Base-by-base conservation (phyloP, 2,888 invertebrate genomes). In the Latrodectus hesperus region DNA sequence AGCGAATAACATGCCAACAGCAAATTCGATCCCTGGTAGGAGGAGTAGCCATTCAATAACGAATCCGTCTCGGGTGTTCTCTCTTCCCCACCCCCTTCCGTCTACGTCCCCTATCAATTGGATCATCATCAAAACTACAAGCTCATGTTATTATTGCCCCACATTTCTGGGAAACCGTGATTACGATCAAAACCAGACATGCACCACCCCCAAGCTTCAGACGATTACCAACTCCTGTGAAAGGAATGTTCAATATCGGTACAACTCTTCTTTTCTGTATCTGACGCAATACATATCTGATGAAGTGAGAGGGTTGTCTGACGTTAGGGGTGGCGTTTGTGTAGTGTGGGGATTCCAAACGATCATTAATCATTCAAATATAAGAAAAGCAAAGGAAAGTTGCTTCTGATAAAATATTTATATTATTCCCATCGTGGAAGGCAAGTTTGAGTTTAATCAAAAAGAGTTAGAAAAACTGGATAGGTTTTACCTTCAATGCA, bases 291-390 rank as follows among this genome's bases (percentile, higher is more conserved):
- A 80, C 71, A 80, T 80, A 80, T 80, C 80, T 80, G 80, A 80
- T 72, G 72, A 60, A 60, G 60, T 16, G n/a, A 71, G 70, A 78
- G 55, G 68, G 12, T 38, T 60, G 38, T 52, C 51, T 22, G 76
- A 67, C 12, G n/a, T 60, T 16, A 60, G 17, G 67, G 70, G 53
- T 5, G 51, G 79, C 10, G 71, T 68, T 53, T 11, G 74, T 11
- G 74, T 51, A 26, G 49, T 38, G 67, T 22, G n/a, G 55, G 52
- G 64, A 26, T 49, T 26, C 65, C 80, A 72, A 51, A 51, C 72
- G 72, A 80, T 72, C 80, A 72, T 80, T 72, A 72, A 80, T 80
- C 80, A 80, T 80, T 80, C 72, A 70, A 64, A 72, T 38, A 78
- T 70, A 70, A 70, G 78, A 70, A 78, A 16, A 26, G 70, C n/a